These are phyloP conservation scores for Lottia scabra DNA, from an alignment of 2,888 invertebrate genomes.

Conservation along the genomic window DNA sequence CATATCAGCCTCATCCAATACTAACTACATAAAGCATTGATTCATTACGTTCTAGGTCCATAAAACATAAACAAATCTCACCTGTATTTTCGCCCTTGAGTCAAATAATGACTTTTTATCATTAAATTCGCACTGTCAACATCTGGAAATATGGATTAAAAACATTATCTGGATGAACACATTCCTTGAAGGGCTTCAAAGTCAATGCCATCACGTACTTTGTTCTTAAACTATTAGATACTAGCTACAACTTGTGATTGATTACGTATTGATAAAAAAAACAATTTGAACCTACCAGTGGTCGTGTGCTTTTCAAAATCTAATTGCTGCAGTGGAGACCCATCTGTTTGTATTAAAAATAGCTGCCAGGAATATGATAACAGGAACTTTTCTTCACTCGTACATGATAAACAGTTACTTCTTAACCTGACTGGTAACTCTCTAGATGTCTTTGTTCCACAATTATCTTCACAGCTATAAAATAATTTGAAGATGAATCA, in stretches of 20 bases:
- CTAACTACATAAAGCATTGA: no score
- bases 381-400: not conserved
- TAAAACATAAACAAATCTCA: not conserved
- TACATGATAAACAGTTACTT: conserved; percentile 24
- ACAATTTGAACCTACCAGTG: conserved; percentile 19
- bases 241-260: no score
- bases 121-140: conserved; percentile 20
- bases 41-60: no score
- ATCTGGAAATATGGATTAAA: conserved; percentile 11
- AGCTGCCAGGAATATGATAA: conserved; percentile 27
- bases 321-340: not conserved
- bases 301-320: conserved; percentile 11
- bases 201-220: no score
- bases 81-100: conserved; percentile 21
- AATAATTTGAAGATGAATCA: not conserved
- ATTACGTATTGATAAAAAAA: not conserved
- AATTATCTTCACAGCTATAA: conserved; percentile 29
- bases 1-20: no score
- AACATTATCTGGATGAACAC: no score
- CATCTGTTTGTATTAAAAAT: not conserved
- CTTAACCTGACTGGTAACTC: conserved; percentile 17
- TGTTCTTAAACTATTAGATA: no score
- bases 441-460: conserved; percentile 13
- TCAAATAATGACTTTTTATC: conserved; percentile 15
- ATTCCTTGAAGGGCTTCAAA: no score